Evolutionary conservation across 2,797 vertebrate genomes (phyloP).

Genomic region (Sebastes trivittatus): DNA sequence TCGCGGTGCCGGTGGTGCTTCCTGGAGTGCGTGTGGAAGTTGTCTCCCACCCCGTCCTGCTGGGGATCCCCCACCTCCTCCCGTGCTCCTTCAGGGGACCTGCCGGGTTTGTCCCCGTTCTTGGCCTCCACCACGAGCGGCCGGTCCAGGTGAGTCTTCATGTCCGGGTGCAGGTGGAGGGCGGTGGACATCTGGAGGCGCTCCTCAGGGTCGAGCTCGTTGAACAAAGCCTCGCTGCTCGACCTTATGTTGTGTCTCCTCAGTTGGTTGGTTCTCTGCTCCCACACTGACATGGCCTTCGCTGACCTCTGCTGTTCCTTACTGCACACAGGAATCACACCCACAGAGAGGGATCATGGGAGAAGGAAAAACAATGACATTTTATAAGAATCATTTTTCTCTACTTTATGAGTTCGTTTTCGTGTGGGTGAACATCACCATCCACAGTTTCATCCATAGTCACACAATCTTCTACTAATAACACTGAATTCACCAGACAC

Average conservation of each 20-base stretch:
- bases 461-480: background rate
- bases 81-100: constrained; percentile 16
- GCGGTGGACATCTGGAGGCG: constrained; percentile 85
- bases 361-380: background rate
- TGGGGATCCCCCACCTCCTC: constrained; percentile 36
- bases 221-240: constrained; percentile 95
- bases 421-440: background rate
- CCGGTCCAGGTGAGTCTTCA: constrained; percentile 94
- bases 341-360: constrained; percentile 18
- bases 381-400: background rate
- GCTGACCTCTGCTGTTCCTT: constrained; percentile 90
- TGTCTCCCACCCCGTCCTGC: constrained; percentile 38
- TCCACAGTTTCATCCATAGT: constrained; percentile 55
- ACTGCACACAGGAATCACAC: constrained; percentile 74
- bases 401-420: background rate
- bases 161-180: constrained; percentile 91
- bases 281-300: constrained; percentile 94
- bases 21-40: constrained; percentile 56
- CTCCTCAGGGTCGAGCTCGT: constrained; percentile 93
- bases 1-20: constrained; percentile 87
- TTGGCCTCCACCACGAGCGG: constrained; percentile 89
- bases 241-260: constrained; percentile 91
- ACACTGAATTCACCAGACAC: background rate
- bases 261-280: constrained; percentile 95
- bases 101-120: constrained; percentile 59